Percentiles rank a stretch among this genome's conserved stretches.
Conservation (phyloP, 2,888 invertebrate species). For the Ischnura elegans region DNA sequence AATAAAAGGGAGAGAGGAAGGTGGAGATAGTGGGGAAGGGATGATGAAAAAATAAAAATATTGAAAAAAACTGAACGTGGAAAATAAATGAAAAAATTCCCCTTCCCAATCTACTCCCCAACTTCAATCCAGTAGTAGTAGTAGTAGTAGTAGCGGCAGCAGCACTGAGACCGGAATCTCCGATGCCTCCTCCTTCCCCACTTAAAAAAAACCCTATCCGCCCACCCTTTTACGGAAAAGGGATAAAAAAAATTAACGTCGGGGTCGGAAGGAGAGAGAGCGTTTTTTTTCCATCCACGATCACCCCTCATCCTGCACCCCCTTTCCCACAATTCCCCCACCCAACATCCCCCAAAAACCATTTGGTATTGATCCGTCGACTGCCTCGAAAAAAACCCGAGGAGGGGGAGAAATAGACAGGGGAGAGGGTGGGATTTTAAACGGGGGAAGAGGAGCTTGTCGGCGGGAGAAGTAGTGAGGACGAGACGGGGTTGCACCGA, state of each 20-base stretch:
- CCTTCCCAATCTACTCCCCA: not conserved
- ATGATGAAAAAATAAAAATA: not conserved
- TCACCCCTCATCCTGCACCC: not conserved
- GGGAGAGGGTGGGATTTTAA: not conserved
- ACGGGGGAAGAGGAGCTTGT: not conserved
- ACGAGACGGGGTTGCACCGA: not conserved
- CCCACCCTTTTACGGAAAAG: not conserved
- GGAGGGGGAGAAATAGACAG: not conserved
- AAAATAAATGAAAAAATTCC: conserved; percentile 15
- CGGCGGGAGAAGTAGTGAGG: not conserved
- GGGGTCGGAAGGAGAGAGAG: not conserved
- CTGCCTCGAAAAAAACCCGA: conserved; percentile 41
- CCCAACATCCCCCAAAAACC: conserved; percentile 48
- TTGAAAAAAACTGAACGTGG: not conserved
- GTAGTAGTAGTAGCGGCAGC: too few relatives aligned
- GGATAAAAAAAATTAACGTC: not conserved
- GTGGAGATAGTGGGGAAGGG: too few relatives aligned
- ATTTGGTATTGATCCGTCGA: conserved; percentile 62
- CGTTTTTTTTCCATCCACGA: conserved; percentile 23
- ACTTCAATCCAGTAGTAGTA: too few relatives aligned
- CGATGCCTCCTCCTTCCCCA: not conserved
- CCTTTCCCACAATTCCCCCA: not conserved
- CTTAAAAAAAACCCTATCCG: not conserved
- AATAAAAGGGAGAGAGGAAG: not conserved
- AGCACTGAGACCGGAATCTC: conserved; percentile 34